Conservation (phyloP, 2,113 vertebrate genomes). For the Nibea coibor region DNA sequence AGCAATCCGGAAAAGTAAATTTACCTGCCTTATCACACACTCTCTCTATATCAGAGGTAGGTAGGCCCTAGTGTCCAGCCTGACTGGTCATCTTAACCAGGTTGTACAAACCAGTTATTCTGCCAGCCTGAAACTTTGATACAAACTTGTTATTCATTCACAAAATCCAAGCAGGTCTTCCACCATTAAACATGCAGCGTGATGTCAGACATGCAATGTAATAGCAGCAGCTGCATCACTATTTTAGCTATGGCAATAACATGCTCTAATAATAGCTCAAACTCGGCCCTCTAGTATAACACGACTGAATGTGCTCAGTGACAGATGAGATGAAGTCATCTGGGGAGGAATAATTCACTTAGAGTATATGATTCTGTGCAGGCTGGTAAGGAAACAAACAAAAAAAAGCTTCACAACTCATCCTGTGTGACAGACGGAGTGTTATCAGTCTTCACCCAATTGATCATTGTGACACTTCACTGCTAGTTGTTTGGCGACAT, state of each 20-base stretch:
- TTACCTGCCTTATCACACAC: constrained; percentile 63
- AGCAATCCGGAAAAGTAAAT: constrained; percentile 70
- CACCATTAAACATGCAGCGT: constrained; percentile 1
- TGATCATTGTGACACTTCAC: constrained; percentile 51
- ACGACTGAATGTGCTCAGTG: constrained; percentile 25
- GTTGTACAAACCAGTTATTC: constrained; percentile 7
- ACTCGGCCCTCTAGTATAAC: constrained; percentile 47
- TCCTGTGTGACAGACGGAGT: constrained; percentile 17
- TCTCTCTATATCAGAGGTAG: constrained; percentile 20
- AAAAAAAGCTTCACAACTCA: constrained; percentile 17
- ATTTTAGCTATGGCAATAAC: constrained; percentile 37
- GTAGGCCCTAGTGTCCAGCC: constrained; percentile 17
- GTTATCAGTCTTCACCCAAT: constrained; percentile 44
- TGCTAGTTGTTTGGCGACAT: constrained; percentile 62
- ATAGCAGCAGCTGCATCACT: constrained; percentile 47
- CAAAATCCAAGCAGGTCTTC: not conserved
- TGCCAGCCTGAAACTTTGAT: constrained; percentile 1
- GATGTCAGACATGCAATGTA: constrained; percentile 3
- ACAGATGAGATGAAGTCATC: constrained; percentile 40
- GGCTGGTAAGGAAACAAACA: constrained; percentile 21
- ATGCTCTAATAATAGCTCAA: constrained; percentile 54
- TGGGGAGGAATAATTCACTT: constrained; percentile 27
- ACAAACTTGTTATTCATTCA: not conserved
- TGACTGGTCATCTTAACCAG: constrained; percentile 59
- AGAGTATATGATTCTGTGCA: constrained; percentile 28